phyloP scores from a whole-genome alignment of 2,797 vertebrate genomes.

The Rachycentron canadum region DNA sequence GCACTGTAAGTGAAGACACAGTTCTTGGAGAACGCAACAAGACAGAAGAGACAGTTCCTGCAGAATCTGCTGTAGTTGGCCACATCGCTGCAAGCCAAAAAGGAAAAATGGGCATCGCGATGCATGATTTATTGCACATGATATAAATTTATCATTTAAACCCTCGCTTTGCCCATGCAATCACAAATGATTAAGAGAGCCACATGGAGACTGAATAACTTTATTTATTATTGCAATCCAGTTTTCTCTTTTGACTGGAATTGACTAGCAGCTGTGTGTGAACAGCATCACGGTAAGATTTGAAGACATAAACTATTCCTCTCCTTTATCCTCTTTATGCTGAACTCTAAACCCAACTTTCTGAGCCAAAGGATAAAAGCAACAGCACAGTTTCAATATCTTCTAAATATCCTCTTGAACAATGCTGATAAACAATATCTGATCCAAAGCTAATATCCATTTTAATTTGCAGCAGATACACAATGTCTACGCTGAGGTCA shows the following conservation, averaged over 20 bases:
- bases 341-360: constrained; percentile 38
- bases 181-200: neutral
- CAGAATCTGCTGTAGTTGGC: neutral
- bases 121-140: constrained; percentile 27
- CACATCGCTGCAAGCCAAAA: neutral
- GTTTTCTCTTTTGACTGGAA: neutral
- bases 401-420: constrained; percentile 49
- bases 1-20: constrained; percentile 13
- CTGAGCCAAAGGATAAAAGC: constrained; percentile 13
- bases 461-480: constrained; percentile 70
- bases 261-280: too few species aligned
- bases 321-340: neutral
- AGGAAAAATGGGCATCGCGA: neutral
- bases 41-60: neutral
- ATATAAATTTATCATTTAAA: constrained; percentile 18
- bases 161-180: neutral
- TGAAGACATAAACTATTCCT: neutral
- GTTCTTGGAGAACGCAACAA: neutral
- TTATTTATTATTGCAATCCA: neutral
- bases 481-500: constrained; percentile 63
- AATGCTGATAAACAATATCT: constrained; percentile 70
- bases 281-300: constrained; percentile 1
- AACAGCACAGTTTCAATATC: constrained; percentile 14
- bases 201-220: neutral
- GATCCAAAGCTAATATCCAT: constrained; percentile 71